These are phyloP conservation scores for Tachysurus vachellii DNA, from an alignment of 2,113 vertebrate species.

Conservation along the genomic window DNA sequence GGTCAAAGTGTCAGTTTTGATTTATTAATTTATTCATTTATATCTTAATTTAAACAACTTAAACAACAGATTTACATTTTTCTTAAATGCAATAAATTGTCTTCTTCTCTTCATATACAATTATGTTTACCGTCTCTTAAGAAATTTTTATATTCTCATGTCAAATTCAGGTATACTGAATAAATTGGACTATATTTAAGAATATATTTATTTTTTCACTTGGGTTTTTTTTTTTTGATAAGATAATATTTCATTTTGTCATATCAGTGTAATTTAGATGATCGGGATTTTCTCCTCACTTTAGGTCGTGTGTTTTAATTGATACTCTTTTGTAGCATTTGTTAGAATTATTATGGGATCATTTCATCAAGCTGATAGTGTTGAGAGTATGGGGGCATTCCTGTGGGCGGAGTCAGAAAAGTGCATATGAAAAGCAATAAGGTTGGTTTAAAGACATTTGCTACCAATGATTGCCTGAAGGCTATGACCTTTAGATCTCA, in stretches of 20 bases:
- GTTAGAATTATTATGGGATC: not conserved
- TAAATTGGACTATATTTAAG: not conserved
- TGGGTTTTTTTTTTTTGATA: not conserved
- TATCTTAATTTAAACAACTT: too few species aligned
- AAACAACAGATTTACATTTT: too few species aligned
- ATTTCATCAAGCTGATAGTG: not conserved
- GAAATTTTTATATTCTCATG: not conserved
- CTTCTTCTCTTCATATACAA: not conserved
- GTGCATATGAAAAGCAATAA: not conserved
- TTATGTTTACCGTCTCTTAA: too few species aligned
- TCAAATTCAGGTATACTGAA: not conserved
- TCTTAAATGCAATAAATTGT: not conserved
- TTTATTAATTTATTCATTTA: too few species aligned
- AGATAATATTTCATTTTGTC: not conserved
- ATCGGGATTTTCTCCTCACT: not conserved
- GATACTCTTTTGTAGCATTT: not conserved
- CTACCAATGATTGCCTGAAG: constrained; percentile 8
- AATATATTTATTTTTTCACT: too few species aligned
- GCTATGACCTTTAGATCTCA: constrained; percentile 20
- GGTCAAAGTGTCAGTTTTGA: too few species aligned
- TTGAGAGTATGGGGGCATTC: not conserved
- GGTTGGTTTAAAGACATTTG: not conserved
- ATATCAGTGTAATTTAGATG: not conserved
- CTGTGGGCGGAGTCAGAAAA: not conserved
- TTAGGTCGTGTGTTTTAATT: not conserved